A percentile compares a stretch with the other conserved stretches of the same genome.
Evolutionary conservation across 2,888 invertebrate species (phyloP).

Genomic region (Nomada ferruginata): DNA sequence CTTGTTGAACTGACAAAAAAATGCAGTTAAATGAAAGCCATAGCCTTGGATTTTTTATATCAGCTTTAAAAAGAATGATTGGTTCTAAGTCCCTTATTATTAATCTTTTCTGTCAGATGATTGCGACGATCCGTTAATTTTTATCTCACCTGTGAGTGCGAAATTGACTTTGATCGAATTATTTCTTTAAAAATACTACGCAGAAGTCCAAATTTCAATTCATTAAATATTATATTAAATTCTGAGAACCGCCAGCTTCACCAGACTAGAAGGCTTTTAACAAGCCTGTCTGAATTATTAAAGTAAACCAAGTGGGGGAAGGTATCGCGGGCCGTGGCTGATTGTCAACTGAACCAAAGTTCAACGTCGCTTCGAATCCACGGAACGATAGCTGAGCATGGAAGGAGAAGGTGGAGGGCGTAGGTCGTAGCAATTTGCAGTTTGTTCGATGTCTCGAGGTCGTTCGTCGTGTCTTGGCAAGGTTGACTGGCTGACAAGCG

Average conservation of each 20-base stretch:
- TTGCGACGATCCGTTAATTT: no score
- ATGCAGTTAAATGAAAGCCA: no score
- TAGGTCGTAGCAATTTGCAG: conserved; percentile 65
- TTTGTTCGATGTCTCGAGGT: conserved; percentile 67
- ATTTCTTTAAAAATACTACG: no score
- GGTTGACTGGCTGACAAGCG: conserved; percentile 58
- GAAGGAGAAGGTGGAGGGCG: conserved; percentile 4
- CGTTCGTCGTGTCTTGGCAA: conserved; percentile 58
- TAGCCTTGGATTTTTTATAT: no score
- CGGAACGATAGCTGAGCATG: conserved; percentile 18
- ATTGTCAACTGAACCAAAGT: conserved; percentile 58
- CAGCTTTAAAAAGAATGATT: no score
- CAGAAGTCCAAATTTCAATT: background rate
- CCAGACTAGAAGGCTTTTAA: conserved; percentile 44
- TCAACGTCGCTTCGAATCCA: conserved; percentile 54
- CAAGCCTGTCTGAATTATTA: conserved; percentile 61
- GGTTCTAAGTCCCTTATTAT: no score
- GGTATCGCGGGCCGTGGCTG: conserved; percentile 37
- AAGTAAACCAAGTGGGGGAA: conserved; percentile 47
- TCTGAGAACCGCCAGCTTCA: conserved; percentile 12
- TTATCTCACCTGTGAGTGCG: no score
- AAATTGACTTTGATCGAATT: no score
- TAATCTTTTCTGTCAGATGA: no score
- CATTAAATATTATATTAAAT: background rate
- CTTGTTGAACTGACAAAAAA: no score